phyloP scores from a whole-genome alignment of 2,888 invertebrate species.

The Drosophila quinaria region DNA sequence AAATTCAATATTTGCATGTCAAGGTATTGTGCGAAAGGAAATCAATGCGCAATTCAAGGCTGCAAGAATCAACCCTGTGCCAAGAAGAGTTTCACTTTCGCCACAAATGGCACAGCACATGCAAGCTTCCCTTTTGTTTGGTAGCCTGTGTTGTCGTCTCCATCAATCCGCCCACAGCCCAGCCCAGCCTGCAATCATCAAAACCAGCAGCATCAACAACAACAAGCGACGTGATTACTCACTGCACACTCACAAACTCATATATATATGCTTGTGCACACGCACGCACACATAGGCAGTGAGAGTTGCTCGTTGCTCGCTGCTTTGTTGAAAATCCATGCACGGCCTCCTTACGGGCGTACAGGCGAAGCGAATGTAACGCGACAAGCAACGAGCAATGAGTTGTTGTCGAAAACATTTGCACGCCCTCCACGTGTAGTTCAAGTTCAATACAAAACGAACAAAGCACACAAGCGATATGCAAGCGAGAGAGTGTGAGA shows the following conservation, averaged over 20 bases:
- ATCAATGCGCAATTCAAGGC: conserved; percentile 48
- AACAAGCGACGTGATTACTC: conserved; percentile 63
- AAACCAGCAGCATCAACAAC: conserved; percentile 20
- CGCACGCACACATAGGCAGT: conserved; percentile 26
- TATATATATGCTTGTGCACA: neutral
- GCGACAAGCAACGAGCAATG: conserved; percentile 38
- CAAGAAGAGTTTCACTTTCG: conserved; percentile 58
- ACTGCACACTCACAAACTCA: conserved; percentile 48
- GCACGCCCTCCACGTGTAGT: conserved; percentile 86
- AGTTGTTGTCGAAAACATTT: conserved; percentile 73
- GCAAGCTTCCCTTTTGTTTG: conserved; percentile 66
- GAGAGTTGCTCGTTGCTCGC: conserved; percentile 60
- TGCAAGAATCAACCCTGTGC: conserved; percentile 38
- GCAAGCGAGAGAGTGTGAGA: conserved; percentile 48
- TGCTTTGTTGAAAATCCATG: conserved; percentile 70
- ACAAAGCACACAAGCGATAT: conserved; percentile 41
- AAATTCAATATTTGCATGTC: conserved; percentile 61
- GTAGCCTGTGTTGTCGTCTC: conserved; percentile 13
- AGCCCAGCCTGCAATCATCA: conserved; percentile 37
- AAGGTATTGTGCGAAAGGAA: conserved; percentile 42
- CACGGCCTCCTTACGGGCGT: conserved; percentile 71
- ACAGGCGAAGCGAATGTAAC: conserved; percentile 13
- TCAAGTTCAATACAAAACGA: conserved; percentile 84
- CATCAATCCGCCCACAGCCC: conserved; percentile 40
- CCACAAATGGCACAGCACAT: conserved; percentile 37